These are phyloP conservation scores for Trichonephila clavipes DNA, from an alignment of 1,140 invertebrate genomes.

Conservation along the genomic window DNA sequence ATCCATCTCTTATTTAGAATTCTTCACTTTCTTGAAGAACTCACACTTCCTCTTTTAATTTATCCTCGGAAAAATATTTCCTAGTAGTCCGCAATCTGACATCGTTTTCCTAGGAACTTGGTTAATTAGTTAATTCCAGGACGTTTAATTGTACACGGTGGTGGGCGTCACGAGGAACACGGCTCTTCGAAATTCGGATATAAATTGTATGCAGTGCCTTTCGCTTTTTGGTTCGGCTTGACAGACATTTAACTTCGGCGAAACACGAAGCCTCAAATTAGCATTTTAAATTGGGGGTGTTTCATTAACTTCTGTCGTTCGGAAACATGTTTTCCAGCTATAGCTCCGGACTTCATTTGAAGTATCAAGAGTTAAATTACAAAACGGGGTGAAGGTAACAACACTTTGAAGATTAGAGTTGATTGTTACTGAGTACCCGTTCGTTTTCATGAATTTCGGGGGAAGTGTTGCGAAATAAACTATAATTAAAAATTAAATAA, in stretches of 20 bases:
- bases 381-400: neutral
- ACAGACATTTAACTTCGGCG: neutral
- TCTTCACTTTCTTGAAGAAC: neutral
- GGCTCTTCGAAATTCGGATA: conserved; percentile 25
- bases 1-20: neutral
- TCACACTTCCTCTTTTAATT: neutral
- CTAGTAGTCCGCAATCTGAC: conserved; percentile 1
- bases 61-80: neutral
- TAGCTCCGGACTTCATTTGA: neutral
- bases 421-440: no score
- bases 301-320: conserved; percentile 6
- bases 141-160: conserved; percentile 16
- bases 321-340: neutral
- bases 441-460: no score
- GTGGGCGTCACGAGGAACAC: neutral
- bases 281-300: conserved; percentile 49
- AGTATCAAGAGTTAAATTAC: conserved; percentile 1
- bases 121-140: conserved; percentile 1
- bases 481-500: no score
- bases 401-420: no score
- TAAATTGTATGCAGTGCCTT: neutral
- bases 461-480: no score
- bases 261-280: conserved; percentile 15
- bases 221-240: conserved; percentile 1
- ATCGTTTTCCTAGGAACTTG: neutral